phyloP scores from a whole-genome alignment of 2,888 invertebrate species.

The Hemithea aestivaria region DNA sequence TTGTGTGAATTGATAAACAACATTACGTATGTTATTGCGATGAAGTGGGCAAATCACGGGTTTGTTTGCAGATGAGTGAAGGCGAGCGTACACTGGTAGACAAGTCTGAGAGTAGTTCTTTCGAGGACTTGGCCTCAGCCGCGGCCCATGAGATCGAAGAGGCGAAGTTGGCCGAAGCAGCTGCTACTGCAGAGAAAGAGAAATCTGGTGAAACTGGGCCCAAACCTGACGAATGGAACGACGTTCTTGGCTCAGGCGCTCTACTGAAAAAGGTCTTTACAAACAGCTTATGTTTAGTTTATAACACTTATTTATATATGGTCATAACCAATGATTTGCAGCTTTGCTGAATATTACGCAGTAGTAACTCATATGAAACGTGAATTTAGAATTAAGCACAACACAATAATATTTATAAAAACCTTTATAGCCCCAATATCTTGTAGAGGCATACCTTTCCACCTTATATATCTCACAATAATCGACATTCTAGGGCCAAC shows the following conservation, averaged over 20 bases:
- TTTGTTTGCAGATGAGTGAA: slow-evolving; percentile 68
- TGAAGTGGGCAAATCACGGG: slow-evolving; percentile 40
- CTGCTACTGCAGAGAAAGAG: slow-evolving; percentile 48
- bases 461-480: too few species aligned
- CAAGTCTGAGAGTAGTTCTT: slow-evolving; percentile 83
- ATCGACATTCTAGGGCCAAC: too few species aligned
- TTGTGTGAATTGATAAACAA: slow-evolving; percentile 33
- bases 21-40: slow-evolving; percentile 46
- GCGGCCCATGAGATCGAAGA: slow-evolving; percentile 78
- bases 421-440: too few species aligned
- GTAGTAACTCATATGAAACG: too few species aligned
- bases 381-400: too few species aligned
- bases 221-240: slow-evolving; percentile 81
- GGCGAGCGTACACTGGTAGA: slow-evolving; percentile 69
- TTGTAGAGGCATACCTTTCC: too few species aligned
- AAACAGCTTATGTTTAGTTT: not conserved
- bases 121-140: slow-evolving; percentile 80
- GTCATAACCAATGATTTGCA: too few species aligned
- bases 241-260: slow-evolving; percentile 88
- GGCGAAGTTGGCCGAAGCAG: slow-evolving; percentile 65
- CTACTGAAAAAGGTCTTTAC: slow-evolving; percentile 78
- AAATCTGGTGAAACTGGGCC: slow-evolving; percentile 39
- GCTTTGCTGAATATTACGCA: too few species aligned
- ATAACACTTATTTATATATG: too few species aligned
- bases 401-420: too few species aligned